Base-by-base conservation (phyloP, 2,888 invertebrate species). In the Tethea ocularis region DNA sequence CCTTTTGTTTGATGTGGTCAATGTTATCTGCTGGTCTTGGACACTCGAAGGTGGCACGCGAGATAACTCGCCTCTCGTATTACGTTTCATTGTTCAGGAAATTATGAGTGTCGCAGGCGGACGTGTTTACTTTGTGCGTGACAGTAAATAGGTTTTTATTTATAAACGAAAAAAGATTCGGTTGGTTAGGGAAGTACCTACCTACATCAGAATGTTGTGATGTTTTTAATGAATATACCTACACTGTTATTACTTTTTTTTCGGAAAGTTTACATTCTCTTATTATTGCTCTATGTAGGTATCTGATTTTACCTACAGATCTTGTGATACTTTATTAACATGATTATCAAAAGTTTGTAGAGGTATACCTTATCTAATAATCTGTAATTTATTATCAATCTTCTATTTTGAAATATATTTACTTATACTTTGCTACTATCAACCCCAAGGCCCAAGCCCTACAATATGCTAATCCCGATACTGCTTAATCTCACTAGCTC, bases 41-140 rank as follows among this genome's bases (percentile, higher is more conserved):
- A 77, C 84, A 83, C 84, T 80, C 78, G 77, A 78, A 82, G 86
- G 84, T 84, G 78, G 77, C 77, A 70, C 76, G 77, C 71, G 69
- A 83, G 88, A 89, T 89, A 87, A 83, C 83, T 84, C 75, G 74
- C 75, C 79, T 74, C 71, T 67, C 74, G 79, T 83, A 87, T 85
- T 83, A 82, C 83, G 81, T 84, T 82, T 85, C 78, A 86, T 90
- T 91, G 89, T 90, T 82, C 80, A 71, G 77, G 71, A 80, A 86
- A 84, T 89, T 86, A 87, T 84, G 81, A 82, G 79, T 87, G 83
- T 78, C 82, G 83, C 84, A 84, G 80, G 70, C 71, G 80, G 83
- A 80, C 84, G 83, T 87, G 84, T 89, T 87, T 88, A 87, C 86
- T 89, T 82, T 79, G 84, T 86, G 83, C 83, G 87, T 83, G 84